Conservation (phyloP, 2,888 invertebrate genomes). For the Pycnomerus fuliginosus region DNA sequence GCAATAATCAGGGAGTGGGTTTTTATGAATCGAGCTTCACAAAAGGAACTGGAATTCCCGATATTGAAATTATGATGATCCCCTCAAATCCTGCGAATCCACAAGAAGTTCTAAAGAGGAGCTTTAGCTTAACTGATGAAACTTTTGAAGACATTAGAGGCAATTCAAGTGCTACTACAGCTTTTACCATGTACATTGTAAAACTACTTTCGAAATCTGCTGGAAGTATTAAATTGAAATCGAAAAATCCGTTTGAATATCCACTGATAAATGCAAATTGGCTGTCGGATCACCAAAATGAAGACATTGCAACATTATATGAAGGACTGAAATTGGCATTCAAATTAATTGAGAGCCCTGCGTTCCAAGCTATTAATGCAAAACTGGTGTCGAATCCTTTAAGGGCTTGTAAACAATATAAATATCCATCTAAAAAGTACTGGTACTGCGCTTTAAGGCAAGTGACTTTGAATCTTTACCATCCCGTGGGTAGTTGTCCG, state of each 20-base stretch:
- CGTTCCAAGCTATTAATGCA: background rate
- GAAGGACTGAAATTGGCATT: background rate
- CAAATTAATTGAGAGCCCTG: background rate
- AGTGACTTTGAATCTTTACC: slow-evolving; percentile 52
- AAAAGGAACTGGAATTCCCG: slow-evolving; percentile 31
- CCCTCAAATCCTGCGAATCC: slow-evolving; percentile 51
- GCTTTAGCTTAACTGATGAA: background rate
- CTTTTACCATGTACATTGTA: background rate
- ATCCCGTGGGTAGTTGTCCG: slow-evolving; percentile 56
- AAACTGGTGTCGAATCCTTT: background rate
- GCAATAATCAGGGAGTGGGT: slow-evolving; percentile 27
- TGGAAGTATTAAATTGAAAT: background rate
- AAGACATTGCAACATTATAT: background rate
- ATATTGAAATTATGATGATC: slow-evolving; percentile 47
- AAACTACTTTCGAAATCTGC: background rate
- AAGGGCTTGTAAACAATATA: background rate
- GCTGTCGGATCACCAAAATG: background rate
- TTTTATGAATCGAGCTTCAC: slow-evolving; percentile 33
- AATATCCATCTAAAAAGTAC: slow-evolving; percentile 44
- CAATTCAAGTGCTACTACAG: background rate
- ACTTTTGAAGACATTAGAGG: background rate
- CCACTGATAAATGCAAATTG: background rate
- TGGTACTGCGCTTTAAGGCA: slow-evolving; percentile 55
- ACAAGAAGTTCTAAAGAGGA: background rate
- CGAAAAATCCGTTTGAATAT: background rate